Percentiles rank a stretch among this genome's conserved stretches.
These are phyloP conservation scores for Brotula barbata DNA, from an alignment of 2,797 vertebrate species.

Conservation along the genomic window DNA sequence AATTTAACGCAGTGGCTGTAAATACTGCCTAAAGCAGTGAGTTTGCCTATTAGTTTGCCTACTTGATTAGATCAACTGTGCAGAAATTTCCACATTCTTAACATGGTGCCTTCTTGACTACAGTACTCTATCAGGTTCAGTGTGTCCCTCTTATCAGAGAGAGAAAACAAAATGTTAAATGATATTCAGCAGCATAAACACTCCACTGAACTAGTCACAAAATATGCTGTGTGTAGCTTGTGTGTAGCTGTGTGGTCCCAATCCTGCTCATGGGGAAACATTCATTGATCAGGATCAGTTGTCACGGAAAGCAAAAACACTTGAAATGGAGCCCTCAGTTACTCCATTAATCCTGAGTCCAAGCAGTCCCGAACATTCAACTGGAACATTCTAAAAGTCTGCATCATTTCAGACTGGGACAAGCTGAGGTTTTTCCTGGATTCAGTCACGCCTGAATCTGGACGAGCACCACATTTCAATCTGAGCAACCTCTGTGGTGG, in stretches of 20 bases:
- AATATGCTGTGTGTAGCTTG: too few relatives aligned
- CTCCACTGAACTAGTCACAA: slow-evolving; percentile 5
- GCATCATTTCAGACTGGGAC: slow-evolving; percentile 47
- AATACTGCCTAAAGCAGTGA: background rate
- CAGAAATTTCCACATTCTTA: slow-evolving; percentile 6
- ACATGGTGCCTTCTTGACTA: background rate
- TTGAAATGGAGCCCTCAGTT: slow-evolving; percentile 10
- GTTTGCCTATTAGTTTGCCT: slow-evolving; percentile 27
- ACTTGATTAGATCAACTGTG: slow-evolving; percentile 34
- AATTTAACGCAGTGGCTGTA: slow-evolving; percentile 4
- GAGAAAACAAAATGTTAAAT: slow-evolving; percentile 3
- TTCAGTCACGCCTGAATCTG: slow-evolving; percentile 49
- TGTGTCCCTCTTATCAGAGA: slow-evolving; percentile 21
- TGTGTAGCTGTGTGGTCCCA: background rate
- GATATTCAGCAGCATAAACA: slow-evolving; percentile 10
- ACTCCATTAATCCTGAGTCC: slow-evolving; percentile 23
- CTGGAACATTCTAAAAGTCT: slow-evolving; percentile 26
- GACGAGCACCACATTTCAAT: slow-evolving; percentile 58
- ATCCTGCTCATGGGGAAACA: slow-evolving; percentile 11
- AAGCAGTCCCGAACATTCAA: slow-evolving; percentile 22
- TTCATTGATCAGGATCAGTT: slow-evolving; percentile 28
- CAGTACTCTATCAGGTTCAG: background rate
- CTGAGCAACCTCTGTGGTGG: slow-evolving; percentile 53
- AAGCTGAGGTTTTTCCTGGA: slow-evolving; percentile 57
- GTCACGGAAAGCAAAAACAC: slow-evolving; percentile 38